phyloP scores from a whole-genome alignment of 2,797 vertebrate species.

The Otolemur crassicaudatus region DNA sequence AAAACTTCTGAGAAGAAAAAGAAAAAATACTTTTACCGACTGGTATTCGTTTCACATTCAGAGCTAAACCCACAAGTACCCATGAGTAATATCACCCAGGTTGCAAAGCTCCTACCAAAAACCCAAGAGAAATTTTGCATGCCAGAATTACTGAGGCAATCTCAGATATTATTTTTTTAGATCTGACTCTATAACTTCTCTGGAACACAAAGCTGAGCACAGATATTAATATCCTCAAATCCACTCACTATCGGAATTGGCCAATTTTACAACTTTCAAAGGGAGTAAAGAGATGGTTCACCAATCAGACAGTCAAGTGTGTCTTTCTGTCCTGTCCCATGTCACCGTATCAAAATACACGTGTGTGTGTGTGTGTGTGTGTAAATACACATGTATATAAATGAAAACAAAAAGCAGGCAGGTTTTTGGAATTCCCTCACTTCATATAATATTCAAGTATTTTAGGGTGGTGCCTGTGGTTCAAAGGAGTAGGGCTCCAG shows the following conservation, averaged over 20 bases:
- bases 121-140: neutral
- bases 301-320: slow-evolving; percentile 16
- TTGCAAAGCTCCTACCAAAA: slow-evolving; percentile 13
- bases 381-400: neutral
- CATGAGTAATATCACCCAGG: neutral
- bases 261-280: slow-evolving; percentile 20
- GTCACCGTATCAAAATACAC: neutral
- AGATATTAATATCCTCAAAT: neutral
- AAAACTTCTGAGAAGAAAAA: slow-evolving; percentile 47
- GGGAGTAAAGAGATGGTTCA: neutral
- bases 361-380: neutral
- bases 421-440: neutral
- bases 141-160: neutral
- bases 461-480: neutral
- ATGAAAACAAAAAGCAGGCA: slow-evolving; percentile 22
- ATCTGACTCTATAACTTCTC: neutral
- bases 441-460: neutral
- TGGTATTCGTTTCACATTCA: neutral
- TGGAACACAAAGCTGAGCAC: neutral
- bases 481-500: too few relatives aligned
- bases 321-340: neutral
- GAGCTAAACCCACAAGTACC: neutral
- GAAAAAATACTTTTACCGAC: neutral
- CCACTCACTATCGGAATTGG: neutral
- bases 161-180: neutral